These are phyloP conservation scores for Sebastiscus tertius DNA, from an alignment of 2,797 vertebrate genomes.

Conservation along the genomic window DNA sequence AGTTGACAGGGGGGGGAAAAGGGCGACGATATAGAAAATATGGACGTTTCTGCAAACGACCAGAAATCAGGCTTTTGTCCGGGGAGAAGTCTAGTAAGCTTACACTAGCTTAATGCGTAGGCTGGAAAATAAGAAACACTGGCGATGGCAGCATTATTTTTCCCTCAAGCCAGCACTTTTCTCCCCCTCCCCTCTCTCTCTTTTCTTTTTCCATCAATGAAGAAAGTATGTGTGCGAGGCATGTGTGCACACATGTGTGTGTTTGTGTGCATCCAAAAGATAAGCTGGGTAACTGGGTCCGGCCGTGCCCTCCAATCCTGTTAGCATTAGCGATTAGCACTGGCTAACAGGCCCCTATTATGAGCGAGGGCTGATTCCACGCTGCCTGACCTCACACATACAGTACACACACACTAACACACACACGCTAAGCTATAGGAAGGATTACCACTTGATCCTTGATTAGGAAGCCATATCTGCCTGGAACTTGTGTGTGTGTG, in stretches of 20 bases:
- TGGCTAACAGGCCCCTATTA: conserved; percentile 73
- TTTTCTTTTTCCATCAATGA: conserved; percentile 56
- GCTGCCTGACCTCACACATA: conserved; percentile 65
- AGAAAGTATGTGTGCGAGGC: conserved; percentile 30
- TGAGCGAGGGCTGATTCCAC: conserved; percentile 65
- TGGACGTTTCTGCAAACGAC: conserved; percentile 62
- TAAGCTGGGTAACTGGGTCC: conserved; percentile 73
- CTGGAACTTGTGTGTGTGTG: conserved; percentile 33
- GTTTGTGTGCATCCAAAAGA: conserved; percentile 45
- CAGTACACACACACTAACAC: conserved; percentile 37
- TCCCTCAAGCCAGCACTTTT: conserved; percentile 69
- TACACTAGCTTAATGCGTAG: conserved; percentile 62
- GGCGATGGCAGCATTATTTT: conserved; percentile 74
- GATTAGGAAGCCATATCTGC: conserved; percentile 70
- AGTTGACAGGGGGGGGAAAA: conserved; percentile 20
- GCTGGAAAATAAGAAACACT: conserved; percentile 68
- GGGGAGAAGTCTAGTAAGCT: conserved; percentile 60
- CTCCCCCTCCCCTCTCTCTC: neutral
- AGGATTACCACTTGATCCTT: conserved; percentile 80
- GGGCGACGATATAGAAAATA: conserved; percentile 28
- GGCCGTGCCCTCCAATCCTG: conserved; percentile 76
- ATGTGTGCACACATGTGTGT: neutral
- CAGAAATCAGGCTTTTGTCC: conserved; percentile 63
- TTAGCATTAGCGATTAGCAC: conserved; percentile 79
- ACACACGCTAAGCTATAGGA: conserved; percentile 58